Base-by-base conservation (phyloP, 2,888 invertebrate genomes). In the Hedychridium roseum region DNA sequence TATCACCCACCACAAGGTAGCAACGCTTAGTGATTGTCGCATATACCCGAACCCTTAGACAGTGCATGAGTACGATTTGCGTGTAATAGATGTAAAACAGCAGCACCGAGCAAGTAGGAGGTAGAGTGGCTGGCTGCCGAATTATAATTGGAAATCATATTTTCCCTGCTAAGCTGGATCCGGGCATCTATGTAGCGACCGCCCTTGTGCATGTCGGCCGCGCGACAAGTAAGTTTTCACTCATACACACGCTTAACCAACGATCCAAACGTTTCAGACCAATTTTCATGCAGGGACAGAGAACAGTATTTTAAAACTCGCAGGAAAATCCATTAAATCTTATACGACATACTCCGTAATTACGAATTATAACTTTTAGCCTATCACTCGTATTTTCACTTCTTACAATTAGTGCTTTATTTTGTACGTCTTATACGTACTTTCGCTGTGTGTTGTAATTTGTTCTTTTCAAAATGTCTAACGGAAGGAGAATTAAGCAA, bases 151-250 rank as follows among this genome's bases (percentile, higher is more conserved):
- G 67, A 71, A 66, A 60, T 66, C 66, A 58, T 68, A 67, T 71
- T 68, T 68, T 70, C 60, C 58, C 61, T 60, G 66, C 68, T 72
- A 76, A 76, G 76, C 74, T 74, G 75, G 76, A 74, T 73, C 70
- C 68, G 58, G 75, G 74, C 71, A 73, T 71, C 70, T 76, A 73
- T 73, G 71, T 77, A 70, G 73, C 74, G 63, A 74, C 74, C 58
- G 70, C 70, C 64, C 71, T 75, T 66, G 74, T 75, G 66, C 74
- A 75, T 76, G 76, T 75, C 64, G 62, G 50, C 55, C 67, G 57
- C 60, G 62, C 51, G 48, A 54, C 72, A 73, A 70, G 78, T 78
- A 74, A 78, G 78, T 78, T 62, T 53, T 50, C 53, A 62, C 48
- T 40, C 27, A 36, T 23, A 36, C 39, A 42, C 40, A 53, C 45